phyloP scores from a whole-genome alignment of 2,113 vertebrate species.

The Eublepharis macularius region DNA sequence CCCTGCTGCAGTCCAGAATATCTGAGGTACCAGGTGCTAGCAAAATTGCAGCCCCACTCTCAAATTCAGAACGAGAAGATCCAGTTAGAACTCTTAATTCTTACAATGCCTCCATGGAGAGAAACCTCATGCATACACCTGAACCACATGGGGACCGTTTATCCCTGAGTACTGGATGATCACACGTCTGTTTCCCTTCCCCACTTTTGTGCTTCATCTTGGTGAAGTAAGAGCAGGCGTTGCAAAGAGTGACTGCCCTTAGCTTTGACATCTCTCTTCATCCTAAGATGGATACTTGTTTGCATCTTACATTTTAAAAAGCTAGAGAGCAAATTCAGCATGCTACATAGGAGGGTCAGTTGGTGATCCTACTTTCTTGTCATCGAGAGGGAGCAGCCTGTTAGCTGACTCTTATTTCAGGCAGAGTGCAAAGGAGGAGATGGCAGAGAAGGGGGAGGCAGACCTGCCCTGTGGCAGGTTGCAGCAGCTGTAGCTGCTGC shows the following conservation, averaged over 20 bases:
- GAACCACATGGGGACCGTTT: background rate
- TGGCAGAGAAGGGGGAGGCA: too few relatives aligned
- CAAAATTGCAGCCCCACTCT: background rate
- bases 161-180: background rate
- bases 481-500: too few relatives aligned
- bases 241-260: background rate
- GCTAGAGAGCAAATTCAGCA: background rate
- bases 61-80: constrained; percentile 23
- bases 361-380: background rate
- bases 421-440: too few relatives aligned
- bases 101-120: background rate
- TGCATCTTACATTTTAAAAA: background rate
- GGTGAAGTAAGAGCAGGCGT: accelerated
- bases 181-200: background rate
- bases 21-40: too few relatives aligned
- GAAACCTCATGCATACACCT: background rate
- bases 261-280: background rate
- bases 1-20: too few relatives aligned
- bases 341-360: background rate
- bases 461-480: too few relatives aligned
- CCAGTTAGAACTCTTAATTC: constrained; percentile 8
- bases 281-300: background rate
- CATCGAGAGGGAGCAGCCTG: background rate
- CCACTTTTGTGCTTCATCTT: background rate
- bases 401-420: too few relatives aligned